Conservation (phyloP, 1,140 invertebrate species). For the Leptinotarsa defecta region DNA sequence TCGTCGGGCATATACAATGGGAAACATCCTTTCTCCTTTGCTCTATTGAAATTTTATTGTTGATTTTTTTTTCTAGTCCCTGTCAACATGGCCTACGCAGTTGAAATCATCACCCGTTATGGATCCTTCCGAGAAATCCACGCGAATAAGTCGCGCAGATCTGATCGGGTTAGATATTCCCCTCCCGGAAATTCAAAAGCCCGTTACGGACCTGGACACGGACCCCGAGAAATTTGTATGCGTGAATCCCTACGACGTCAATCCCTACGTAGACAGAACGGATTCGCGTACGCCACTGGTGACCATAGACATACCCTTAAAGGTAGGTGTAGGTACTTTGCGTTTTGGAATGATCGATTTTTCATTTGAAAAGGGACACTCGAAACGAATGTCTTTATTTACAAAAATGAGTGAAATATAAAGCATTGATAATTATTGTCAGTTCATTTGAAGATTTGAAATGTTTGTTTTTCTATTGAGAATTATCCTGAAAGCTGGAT, state of each 20-base stretch:
- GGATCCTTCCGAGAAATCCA: conserved; percentile 47
- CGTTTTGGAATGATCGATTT: too few species aligned
- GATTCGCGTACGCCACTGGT: neutral
- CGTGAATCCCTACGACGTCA: conserved; percentile 42
- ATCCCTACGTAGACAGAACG: conserved; percentile 22
- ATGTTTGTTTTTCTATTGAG: too few species aligned
- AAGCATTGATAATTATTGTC: too few species aligned
- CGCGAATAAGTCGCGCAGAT: conserved; percentile 24
- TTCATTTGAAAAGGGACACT: too few species aligned
- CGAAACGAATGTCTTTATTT: too few species aligned
- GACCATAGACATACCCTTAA: conserved; percentile 3
- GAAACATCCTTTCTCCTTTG: neutral
- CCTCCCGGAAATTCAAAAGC: conserved; percentile 7
- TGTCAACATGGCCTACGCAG: conserved; percentile 43
- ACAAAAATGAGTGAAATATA: too few species aligned
- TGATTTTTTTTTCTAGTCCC: conserved; percentile 35
- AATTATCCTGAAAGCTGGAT: too few species aligned
- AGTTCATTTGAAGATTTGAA: too few species aligned
- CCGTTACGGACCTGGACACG: conserved; percentile 36
- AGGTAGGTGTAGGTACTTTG: neutral
- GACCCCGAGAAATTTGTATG: conserved; percentile 35
- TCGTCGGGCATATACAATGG: neutral
- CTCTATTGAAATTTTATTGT: neutral
- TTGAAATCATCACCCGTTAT: conserved; percentile 34
- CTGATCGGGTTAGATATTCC: neutral